Evolutionary conservation across 2,888 invertebrate genomes (phyloP).

Genomic region (Sepioteuthis lessoniana): DNA sequence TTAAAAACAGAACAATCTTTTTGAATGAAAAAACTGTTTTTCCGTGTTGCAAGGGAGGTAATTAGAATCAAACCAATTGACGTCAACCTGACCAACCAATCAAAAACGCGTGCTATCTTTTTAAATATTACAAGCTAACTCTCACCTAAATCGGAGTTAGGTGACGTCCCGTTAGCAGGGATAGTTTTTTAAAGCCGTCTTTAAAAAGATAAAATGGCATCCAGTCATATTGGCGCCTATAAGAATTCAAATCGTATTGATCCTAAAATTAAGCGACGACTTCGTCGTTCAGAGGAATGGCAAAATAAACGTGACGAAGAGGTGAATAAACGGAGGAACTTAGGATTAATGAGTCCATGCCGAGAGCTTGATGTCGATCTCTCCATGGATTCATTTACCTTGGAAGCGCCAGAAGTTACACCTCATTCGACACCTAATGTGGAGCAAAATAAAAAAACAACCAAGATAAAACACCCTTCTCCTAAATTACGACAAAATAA

Average conservation of each 20-base stretch:
- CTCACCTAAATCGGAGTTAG: fast-evolving
- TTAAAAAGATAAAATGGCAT: background rate
- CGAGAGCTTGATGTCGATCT: conserved; percentile 55
- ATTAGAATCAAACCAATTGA: background rate
- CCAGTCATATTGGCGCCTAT: background rate
- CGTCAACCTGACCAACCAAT: background rate
- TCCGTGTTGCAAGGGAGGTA: background rate
- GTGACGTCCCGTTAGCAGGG: background rate
- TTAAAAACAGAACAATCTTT: no score
- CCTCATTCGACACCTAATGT: background rate
- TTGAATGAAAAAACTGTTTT: background rate
- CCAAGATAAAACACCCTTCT: background rate
- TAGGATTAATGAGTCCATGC: conserved; percentile 64
- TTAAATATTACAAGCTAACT: background rate
- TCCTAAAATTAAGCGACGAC: conserved; percentile 52
- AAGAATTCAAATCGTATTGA: conserved; percentile 17
- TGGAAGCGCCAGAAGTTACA: background rate
- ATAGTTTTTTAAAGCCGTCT: background rate
- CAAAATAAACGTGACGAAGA: conserved; percentile 58
- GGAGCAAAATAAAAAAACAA: background rate
- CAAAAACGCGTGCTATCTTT: background rate
- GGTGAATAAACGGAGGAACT: conserved; percentile 60
- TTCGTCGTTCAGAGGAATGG: conserved; percentile 63
- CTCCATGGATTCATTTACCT: conserved; percentile 3
- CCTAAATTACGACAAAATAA: background rate